These are phyloP conservation scores for Cecropterus lyciades DNA, from an alignment of 1,140 invertebrate genomes.

Conservation along the genomic window DNA sequence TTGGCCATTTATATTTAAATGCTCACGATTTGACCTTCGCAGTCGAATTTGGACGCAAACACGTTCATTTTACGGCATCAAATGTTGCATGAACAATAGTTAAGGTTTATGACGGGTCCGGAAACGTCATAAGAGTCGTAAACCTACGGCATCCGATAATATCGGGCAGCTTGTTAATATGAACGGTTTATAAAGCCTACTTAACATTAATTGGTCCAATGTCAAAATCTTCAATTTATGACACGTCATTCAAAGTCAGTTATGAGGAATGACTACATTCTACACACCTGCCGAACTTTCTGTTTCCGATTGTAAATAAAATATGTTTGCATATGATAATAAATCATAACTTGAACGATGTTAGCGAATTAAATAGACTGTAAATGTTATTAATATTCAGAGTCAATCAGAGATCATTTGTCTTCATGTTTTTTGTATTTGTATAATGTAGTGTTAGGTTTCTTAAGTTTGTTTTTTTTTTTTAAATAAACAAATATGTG, in stretches of 20 bases:
- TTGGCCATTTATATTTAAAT: conserved; percentile 31
- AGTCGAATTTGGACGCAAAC: conserved; percentile 53
- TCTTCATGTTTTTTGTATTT: too few relatives aligned
- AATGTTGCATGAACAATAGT: conserved; percentile 65
- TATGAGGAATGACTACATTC: conserved; percentile 24
- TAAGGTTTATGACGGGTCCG: conserved; percentile 66
- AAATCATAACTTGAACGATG: conserved; percentile 21
- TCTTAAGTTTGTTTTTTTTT: neutral
- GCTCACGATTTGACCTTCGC: conserved; percentile 37
- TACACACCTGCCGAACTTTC: conserved; percentile 17
- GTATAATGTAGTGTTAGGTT: too few relatives aligned
- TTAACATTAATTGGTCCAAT: conserved; percentile 63
- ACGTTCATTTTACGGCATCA: conserved; percentile 57
- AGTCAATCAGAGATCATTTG: neutral
- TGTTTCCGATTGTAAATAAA: conserved; percentile 30
- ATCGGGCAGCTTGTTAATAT: conserved; percentile 78
- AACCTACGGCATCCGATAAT: conserved; percentile 66
- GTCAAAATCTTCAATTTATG: conserved; percentile 46
- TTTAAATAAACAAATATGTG: too few relatives aligned
- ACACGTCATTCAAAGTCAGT: conserved; percentile 29
- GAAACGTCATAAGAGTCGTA: conserved; percentile 72
- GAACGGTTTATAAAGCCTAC: conserved; percentile 74
- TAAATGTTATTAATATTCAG: conserved; percentile 7
- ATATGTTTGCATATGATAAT: conserved; percentile 29
- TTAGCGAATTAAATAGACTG: conserved; percentile 8